phyloP scores from a whole-genome alignment of 2,888 invertebrate species.

The Eristalis tenax region DNA sequence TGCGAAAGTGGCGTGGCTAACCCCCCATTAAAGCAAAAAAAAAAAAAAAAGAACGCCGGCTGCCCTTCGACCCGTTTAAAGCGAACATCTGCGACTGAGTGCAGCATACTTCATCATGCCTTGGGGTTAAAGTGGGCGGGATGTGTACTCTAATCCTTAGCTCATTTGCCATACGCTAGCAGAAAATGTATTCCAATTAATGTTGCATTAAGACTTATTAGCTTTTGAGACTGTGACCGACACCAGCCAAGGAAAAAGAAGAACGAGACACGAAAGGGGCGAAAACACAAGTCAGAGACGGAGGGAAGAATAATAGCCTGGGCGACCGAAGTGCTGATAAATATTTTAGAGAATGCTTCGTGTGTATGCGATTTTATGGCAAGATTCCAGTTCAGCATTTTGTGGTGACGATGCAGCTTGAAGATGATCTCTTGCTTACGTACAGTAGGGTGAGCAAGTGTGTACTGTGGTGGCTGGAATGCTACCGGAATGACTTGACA shows the following conservation, averaged over 20 bases:
- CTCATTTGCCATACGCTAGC: constrained; percentile 14
- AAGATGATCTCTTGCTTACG: not conserved
- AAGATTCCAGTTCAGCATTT: constrained; percentile 12
- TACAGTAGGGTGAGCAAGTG: constrained; percentile 17
- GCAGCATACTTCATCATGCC: constrained; percentile 8
- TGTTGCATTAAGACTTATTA: constrained; percentile 68
- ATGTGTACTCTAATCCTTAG: constrained; percentile 13
- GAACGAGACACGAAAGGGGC: not conserved
- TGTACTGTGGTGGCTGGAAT: not conserved
- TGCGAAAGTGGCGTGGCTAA: not conserved
- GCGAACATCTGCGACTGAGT: constrained; percentile 13
- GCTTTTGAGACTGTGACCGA: constrained; percentile 43
- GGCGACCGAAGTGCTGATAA: constrained; percentile 30
- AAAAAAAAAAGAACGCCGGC: not conserved
- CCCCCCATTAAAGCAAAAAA: not conserved
- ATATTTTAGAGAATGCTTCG: constrained; percentile 40
- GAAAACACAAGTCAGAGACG: not conserved
- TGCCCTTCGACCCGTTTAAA: constrained; percentile 9
- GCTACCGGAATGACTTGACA: no score
- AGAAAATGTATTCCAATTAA: constrained; percentile 61
- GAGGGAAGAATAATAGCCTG: constrained; percentile 13
- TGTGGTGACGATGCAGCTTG: not conserved
- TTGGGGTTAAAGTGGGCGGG: not conserved
- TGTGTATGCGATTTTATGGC: constrained; percentile 42
- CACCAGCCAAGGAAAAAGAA: not conserved